Percentiles rank a stretch among this genome's conserved stretches.
phyloP scores from a whole-genome alignment of 1,140 invertebrate genomes.

The Rhynchophorus ferrugineus region DNA sequence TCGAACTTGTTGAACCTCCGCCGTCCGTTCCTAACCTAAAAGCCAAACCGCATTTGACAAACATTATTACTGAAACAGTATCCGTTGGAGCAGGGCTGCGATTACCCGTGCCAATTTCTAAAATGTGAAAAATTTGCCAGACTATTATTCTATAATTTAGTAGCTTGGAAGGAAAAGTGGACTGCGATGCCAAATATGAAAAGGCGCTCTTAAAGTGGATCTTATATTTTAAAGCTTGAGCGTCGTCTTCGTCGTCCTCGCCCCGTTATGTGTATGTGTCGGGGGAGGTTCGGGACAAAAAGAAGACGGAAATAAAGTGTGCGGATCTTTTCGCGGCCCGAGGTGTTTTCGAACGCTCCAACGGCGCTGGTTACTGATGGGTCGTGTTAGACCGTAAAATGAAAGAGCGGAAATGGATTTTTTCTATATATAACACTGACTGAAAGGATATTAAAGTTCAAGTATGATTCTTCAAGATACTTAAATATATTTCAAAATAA shows the following conservation, averaged over 20 bases:
- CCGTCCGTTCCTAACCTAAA: background rate
- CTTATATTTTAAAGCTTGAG: constrained; percentile 7
- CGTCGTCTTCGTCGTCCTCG: background rate
- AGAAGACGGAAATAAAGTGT: background rate
- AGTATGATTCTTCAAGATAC: no score
- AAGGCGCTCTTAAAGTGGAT: constrained; percentile 8
- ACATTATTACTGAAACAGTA: constrained; percentile 10
- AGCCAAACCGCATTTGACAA: constrained; percentile 11
- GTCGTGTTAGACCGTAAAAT: no score
- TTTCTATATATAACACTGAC: no score
- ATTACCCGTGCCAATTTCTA: constrained; percentile 15
- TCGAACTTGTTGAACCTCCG: constrained; percentile 8
- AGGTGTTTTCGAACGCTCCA: background rate
- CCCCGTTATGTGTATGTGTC: background rate
- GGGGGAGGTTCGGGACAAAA: background rate
- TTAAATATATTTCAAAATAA: no score
- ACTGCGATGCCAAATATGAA: constrained; percentile 17
- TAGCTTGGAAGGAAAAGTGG: constrained; percentile 9
- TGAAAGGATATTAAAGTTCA: no score
- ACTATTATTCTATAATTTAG: constrained; percentile 14
- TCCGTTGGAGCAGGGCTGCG: constrained; percentile 8
- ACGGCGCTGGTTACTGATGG: no score
- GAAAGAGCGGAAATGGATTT: no score
- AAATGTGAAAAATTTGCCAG: constrained; percentile 21
- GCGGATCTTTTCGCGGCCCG: background rate